A percentile compares a stretch with the other conserved stretches of the same genome.
These are phyloP conservation scores for Notolabrus celidotus DNA, from an alignment of 2,797 vertebrate genomes.

Conservation along the genomic window DNA sequence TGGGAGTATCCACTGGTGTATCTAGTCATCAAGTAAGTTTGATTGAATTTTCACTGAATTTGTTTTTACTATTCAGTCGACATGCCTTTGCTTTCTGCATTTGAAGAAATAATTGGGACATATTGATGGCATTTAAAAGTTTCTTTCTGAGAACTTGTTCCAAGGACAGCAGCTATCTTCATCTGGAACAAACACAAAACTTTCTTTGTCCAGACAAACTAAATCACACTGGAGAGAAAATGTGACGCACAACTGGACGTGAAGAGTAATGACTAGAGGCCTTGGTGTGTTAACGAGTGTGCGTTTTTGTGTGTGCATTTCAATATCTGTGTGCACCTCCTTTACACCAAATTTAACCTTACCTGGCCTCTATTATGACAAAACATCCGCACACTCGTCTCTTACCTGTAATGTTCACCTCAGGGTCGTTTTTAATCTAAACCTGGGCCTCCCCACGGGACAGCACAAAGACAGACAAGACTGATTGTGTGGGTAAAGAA, in stretches of 20 bases:
- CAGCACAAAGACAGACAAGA: background rate
- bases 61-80: conserved; percentile 30
- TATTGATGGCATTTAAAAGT: conserved; percentile 31
- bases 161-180: conserved; percentile 30
- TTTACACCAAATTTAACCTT: conserved; percentile 19
- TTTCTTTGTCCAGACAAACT: background rate
- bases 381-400: background rate
- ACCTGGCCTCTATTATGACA: conserved; percentile 20
- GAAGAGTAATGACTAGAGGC: background rate
- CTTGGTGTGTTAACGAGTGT: background rate
- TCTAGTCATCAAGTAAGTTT: conserved; percentile 29
- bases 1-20: conserved; percentile 24
- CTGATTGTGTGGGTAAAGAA: background rate
- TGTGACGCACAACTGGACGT: background rate
- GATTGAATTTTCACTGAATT: conserved; percentile 26
- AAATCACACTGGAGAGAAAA: background rate
- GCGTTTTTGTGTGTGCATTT: conserved; percentile 6
- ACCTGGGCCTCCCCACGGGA: conserved; percentile 11
- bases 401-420: conserved; percentile 23
- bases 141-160: conserved; percentile 19
- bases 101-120: conserved; percentile 33
- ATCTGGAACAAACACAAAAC: conserved; percentile 12
- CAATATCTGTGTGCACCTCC: background rate
- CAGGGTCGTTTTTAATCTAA: conserved; percentile 37
- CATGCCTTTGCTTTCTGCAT: conserved; percentile 8